These are phyloP conservation scores for Calonectris borealis DNA, from an alignment of 2,113 vertebrate genomes.

Conservation along the genomic window DNA sequence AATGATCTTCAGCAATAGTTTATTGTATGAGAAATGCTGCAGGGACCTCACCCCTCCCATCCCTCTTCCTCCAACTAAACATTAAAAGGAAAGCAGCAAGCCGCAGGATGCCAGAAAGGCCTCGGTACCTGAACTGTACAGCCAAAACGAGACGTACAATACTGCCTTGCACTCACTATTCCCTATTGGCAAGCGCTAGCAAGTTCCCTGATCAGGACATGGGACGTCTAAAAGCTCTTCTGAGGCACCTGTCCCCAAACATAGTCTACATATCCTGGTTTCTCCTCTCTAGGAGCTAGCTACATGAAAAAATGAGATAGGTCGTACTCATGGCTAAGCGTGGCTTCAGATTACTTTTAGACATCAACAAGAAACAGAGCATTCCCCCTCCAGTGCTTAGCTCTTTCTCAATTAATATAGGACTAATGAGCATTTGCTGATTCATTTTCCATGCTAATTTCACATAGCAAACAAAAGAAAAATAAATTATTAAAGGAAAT, in stretches of 20 bases:
- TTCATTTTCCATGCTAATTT: not conserved
- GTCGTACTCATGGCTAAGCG: not conserved
- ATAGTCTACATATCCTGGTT: not conserved
- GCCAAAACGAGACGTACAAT: rapidly evolving
- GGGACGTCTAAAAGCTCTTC: not conserved
- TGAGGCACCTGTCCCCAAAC: not conserved
- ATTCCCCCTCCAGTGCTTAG: not conserved
- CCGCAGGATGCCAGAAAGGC: not conserved
- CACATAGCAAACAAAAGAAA: not conserved
- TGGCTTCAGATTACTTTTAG: not conserved
- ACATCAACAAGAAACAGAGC: not conserved
- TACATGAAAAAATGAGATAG: not conserved
- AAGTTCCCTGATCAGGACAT: not conserved
- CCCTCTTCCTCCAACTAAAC: not conserved
- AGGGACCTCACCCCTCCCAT: not conserved
- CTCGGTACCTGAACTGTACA: rapidly evolving
- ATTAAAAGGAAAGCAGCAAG: not conserved
- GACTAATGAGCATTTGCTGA: not conserved
- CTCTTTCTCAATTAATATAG: not conserved
- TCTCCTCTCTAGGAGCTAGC: not conserved
- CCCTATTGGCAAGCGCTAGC: not conserved
- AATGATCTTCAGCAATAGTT: not conserved
- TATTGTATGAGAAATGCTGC: not conserved
- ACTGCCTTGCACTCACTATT: not conserved
- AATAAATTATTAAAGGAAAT: not conserved